Evolutionary conservation across 2,888 invertebrate genomes (phyloP), one percentile per base, ranked within the genome.

Genomic region (Silvanus unidentatus): DNA sequence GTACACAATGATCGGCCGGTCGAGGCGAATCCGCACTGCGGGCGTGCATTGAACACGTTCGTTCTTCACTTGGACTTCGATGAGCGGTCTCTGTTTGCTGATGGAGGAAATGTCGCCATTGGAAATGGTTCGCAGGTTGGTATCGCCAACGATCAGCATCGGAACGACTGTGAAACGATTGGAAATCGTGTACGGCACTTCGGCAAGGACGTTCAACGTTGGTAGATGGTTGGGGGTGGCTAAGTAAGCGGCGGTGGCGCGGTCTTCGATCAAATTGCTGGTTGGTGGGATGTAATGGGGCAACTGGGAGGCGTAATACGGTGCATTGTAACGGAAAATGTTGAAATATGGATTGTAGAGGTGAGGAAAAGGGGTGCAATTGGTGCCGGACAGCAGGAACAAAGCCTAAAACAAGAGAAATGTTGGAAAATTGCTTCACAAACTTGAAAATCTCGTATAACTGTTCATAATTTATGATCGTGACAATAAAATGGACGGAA

Each of bases 21-120:
- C 66, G 27, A 75, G 57, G 14, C 63, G 60, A 16, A 75, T 70
- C 44, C 65, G 65, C 1, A 73, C 72, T 11, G 72, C 74, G 14
- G 74, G 74, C 1, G 71, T 70, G 43, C 71, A 71, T 35, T 71
- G 50, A 3, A 66, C 52, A 32, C 54, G 43, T 47, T 65, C 57
- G 5, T 64, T 52, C 29, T 59, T 54, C 2, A 62, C 66, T 53
- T 65, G 70, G 8, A 73, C 61, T 2, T 66, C 69, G 54, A 73
- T 65, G 15, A 65, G 53, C 1, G 73, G 72, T 50, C 64, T 61
- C 3, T 67, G 59, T 36, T 65, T 63, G 1, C 70, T 71, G 1
- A 70, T 65, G 1, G 63, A 62, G 48, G 65, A 63, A 38, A 74
- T 71, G 28, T 70, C 62, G 1, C 63, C 69, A 28, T 66, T 60